A percentile compares a stretch with the other conserved stretches of the same genome.
Conservation (phyloP, 2,797 vertebrate genomes). For the Parauchenoglanis punctatus region DNA sequence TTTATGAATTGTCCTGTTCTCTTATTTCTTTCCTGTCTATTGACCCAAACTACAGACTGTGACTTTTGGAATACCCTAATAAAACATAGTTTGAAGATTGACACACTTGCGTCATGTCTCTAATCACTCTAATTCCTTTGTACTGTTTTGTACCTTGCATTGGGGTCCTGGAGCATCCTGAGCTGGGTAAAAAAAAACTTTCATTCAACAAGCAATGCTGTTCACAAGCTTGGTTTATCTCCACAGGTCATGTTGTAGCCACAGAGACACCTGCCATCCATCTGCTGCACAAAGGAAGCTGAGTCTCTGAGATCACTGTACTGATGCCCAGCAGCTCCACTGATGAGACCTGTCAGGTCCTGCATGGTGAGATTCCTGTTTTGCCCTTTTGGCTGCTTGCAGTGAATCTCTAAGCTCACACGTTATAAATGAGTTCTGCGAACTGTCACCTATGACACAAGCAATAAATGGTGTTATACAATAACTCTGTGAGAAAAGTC, state of each 20-base stretch:
- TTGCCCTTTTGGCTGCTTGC: not conserved
- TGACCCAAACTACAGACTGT: not conserved
- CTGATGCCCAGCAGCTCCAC: constrained; percentile 37
- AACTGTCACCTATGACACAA: not conserved
- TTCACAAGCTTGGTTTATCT: constrained; percentile 68
- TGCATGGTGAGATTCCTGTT: constrained; percentile 61
- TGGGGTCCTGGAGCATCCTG: not conserved
- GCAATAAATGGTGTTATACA: not conserved
- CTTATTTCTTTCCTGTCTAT: not conserved
- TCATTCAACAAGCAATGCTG: not conserved
- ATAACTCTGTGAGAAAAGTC: not conserved
- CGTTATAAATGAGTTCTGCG: not conserved
- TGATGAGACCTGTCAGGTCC: constrained; percentile 68
- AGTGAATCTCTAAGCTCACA: not conserved
- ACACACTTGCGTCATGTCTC: not conserved
- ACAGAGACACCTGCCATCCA: constrained; percentile 67
- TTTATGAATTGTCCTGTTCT: not conserved
- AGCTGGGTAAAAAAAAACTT: not conserved
- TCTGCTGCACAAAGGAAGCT: constrained; percentile 59
- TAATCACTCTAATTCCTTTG: not conserved
- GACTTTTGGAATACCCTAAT: not conserved
- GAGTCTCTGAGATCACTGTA: constrained; percentile 62
- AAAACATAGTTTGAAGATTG: not conserved
- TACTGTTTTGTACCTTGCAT: not conserved
- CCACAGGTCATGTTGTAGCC: constrained; percentile 67